Evolutionary conservation across 2,113 vertebrate genomes (phyloP), one percentile per base, ranked within the genome.

Genomic region (Taurulus bubalis): DNA sequence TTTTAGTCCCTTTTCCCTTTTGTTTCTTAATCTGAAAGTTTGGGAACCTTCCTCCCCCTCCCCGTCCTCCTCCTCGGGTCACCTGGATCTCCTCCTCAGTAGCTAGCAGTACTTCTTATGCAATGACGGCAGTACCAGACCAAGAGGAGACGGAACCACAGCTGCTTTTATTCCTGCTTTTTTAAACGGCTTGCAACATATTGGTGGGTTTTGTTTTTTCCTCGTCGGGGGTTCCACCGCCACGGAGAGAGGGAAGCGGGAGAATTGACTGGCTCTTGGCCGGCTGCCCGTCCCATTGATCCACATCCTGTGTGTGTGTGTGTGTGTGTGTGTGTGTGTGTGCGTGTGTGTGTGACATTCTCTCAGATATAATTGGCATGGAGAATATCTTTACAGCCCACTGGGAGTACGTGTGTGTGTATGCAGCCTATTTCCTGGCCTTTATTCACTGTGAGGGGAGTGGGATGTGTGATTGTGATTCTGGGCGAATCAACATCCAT

Each of bases 201-300:
- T n/a, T n/a, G n/a, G n/a, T n/a, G n/a, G n/a, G 30, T 32, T 32
- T 32, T 32, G 2, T 32, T 32, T 32, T 32, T 32, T 32, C 30
- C 60, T 70, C 66, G 32, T 34, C 14, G n/a, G 24, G 36, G 66
- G 7, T 42, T 59, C 70, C 67, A 65, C 47, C 22, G 9, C 71
- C 77, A n/a, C 53, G 14, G 82, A 59, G 68, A 58, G 49, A 77
- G 6, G 65, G 42, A 38, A 26, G 67, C 51, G 51, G 28, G 40
- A 59, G 63, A 79, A 84, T 84, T 91, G 90, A 91, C 82, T 80
- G 67, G 26, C 4, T 87, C 65, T 80, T 91, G 92, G 87, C 80
- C 87, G 82, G 63, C 55, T 84, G 90, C 87, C 87, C 79, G 56
- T 74, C 28, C 62, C 82, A 92, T 90, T 87, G 89, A 91, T 91